These are phyloP conservation scores for Hafferia zeledoni DNA, from an alignment of 2,797 vertebrate genomes.

Conservation along the genomic window DNA sequence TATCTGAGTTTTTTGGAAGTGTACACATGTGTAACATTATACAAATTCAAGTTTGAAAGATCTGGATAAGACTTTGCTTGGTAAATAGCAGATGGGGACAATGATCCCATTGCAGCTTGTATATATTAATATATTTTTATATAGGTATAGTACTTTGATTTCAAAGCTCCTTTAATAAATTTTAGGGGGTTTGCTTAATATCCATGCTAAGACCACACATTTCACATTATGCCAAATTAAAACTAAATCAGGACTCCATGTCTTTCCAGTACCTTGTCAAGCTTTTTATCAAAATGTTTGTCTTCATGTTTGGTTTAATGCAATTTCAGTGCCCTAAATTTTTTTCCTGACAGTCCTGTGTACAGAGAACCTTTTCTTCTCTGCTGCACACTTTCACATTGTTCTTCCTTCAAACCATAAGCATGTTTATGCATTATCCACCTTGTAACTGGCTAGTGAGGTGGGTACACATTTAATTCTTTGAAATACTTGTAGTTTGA, in stretches of 20 bases:
- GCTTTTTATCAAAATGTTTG: not conserved
- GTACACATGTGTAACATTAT: not conserved
- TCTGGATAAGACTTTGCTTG: not conserved
- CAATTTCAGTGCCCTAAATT: not conserved
- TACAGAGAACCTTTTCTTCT: not conserved
- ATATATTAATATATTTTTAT: not conserved
- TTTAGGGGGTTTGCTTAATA: not conserved
- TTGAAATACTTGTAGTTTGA: not conserved
- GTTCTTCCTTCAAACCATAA: not conserved
- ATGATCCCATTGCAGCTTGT: not conserved
- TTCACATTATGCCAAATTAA: not conserved
- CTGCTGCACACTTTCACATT: not conserved
- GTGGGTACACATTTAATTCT: not conserved
- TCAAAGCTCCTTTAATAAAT: not conserved
- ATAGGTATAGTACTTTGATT: not conserved
- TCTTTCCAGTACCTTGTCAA: accelerated
- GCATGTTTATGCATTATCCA: not conserved
- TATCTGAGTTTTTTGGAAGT: not conserved
- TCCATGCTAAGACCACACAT: not conserved
- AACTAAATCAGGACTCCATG: not conserved
- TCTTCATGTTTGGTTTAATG: not conserved
- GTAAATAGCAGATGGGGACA: not conserved
- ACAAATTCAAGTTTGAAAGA: not conserved
- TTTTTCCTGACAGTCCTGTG: not conserved
- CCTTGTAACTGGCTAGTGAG: not conserved